Percentiles rank a stretch among this genome's conserved stretches.
These are phyloP conservation scores for Corythoichthys haematopterus DNA, from an alignment of 2,113 vertebrate genomes.

Conservation along the genomic window DNA sequence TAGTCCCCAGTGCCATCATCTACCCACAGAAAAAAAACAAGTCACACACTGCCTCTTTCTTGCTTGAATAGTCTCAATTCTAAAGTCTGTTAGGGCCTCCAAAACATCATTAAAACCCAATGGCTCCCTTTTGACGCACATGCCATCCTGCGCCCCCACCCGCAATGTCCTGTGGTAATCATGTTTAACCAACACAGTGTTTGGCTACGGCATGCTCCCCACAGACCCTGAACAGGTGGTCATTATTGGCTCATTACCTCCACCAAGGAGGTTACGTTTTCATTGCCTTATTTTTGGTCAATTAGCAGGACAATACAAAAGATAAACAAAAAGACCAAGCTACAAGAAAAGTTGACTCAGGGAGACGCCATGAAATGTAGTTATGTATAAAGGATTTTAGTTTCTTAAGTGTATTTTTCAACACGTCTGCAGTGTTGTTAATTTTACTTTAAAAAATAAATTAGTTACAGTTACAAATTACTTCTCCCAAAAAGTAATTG, in stretches of 20 bases:
- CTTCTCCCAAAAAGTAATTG: no score
- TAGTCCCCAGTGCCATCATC: constrained; percentile 30
- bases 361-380: not conserved
- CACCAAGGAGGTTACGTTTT: not conserved
- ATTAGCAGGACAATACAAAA: not conserved
- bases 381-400: not conserved
- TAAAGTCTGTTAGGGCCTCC: constrained; percentile 29
- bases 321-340: not conserved
- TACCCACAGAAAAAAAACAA: constrained; percentile 44
- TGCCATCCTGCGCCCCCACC: constrained; percentile 6
- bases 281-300: constrained; percentile 1
- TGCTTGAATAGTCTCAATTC: constrained; percentile 23
- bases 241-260: constrained; percentile 23
- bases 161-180: constrained; percentile 37
- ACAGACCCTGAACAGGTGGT: constrained; percentile 53
- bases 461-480: no score
- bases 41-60: constrained; percentile 30
- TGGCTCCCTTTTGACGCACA: constrained; percentile 36
- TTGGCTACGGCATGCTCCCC: constrained; percentile 40
- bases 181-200: constrained; percentile 45
- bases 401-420: not conserved
- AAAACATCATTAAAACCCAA: constrained; percentile 62
- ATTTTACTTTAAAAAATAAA: no score
- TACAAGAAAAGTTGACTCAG: not conserved
- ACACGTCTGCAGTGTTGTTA: no score